Evolutionary conservation across 1,140 invertebrate species (phyloP).

Genomic region (Euglossa dilemma): DNA sequence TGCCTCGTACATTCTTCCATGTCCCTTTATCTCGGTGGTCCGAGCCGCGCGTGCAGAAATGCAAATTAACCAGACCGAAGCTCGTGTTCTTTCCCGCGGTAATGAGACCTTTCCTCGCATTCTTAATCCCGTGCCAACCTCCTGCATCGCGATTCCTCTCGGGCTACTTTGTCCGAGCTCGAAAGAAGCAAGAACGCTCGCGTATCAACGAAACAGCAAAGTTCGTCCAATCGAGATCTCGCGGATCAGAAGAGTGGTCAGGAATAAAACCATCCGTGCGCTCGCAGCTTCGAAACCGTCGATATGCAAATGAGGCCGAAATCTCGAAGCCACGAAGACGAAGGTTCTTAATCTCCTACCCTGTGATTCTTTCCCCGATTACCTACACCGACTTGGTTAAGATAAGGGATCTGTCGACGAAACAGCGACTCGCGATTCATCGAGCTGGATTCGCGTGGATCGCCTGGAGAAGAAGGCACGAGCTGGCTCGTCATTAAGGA

Average conservation of each 20-base stretch:
- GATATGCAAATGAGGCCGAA: background rate
- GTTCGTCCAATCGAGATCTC: too few species aligned
- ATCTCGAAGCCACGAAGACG: background rate
- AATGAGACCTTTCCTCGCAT: background rate
- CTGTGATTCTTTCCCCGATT: too few species aligned
- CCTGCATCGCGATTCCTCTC: background rate
- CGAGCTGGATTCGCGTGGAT: too few species aligned
- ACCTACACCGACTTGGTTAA: too few species aligned
- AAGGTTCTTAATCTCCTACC: background rate
- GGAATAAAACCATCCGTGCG: too few species aligned
- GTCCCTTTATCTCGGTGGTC: background rate
- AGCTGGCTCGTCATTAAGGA: constrained; percentile 13
- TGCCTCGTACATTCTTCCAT: background rate
- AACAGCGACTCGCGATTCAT: too few species aligned
- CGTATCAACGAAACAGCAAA: too few species aligned
- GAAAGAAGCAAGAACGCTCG: too few species aligned
- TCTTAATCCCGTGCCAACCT: constrained; percentile 1
- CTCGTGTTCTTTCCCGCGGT: background rate
- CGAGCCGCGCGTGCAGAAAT: background rate
- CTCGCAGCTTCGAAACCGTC: background rate
- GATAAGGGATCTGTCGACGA: too few species aligned
- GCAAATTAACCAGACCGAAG: background rate
- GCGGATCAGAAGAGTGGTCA: too few species aligned
- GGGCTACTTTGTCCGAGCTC: background rate
- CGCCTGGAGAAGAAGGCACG: background rate